Evolutionary conservation across 2,113 vertebrate genomes (phyloP).

Genomic region (Cebus imitator): DNA sequence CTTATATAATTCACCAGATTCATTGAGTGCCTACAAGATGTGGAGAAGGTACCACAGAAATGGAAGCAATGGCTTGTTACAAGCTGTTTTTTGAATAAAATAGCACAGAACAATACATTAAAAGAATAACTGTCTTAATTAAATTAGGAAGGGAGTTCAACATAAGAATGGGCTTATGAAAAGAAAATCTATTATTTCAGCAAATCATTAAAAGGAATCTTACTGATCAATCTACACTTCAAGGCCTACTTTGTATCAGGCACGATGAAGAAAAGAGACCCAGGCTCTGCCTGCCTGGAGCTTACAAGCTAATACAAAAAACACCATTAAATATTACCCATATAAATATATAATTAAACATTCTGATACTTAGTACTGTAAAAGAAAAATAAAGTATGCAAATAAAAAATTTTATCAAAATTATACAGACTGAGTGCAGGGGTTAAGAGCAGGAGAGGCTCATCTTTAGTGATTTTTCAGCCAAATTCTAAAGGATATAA

Average conservation of each 20-base stretch:
- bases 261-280: background rate
- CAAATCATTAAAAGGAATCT: background rate
- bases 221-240: background rate
- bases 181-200: background rate
- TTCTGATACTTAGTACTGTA: background rate
- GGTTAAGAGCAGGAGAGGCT: background rate
- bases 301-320: conserved; percentile 1
- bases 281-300: background rate
- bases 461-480: background rate
- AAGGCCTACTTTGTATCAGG: background rate
- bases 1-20: background rate
- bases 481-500: conserved; percentile 17
- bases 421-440: background rate
- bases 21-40: background rate
- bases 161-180: background rate
- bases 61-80: background rate
- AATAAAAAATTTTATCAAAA: background rate
- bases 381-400: background rate
- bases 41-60: background rate
- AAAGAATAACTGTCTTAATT: background rate
- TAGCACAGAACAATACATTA: background rate
- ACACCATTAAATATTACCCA: background rate
- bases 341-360: background rate
- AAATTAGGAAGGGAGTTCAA: background rate
- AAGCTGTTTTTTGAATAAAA: background rate